Conservation (phyloP, 1,140 invertebrate species). For the Lethocerus indicus region DNA sequence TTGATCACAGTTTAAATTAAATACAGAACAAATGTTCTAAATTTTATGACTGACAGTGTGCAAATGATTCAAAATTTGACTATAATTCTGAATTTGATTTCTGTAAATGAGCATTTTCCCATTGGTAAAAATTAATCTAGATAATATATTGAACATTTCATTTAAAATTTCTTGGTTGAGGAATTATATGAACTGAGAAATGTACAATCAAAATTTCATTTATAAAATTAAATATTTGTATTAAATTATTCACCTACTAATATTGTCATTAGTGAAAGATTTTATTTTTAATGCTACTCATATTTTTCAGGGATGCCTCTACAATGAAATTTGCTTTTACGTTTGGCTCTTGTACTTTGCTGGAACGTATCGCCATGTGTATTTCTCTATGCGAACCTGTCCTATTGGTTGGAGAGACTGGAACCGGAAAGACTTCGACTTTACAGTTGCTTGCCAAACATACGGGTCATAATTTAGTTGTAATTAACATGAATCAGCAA, state of each 20-base stretch:
- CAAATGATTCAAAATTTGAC: too few species aligned
- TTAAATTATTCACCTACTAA: not conserved
- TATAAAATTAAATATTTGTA: not conserved
- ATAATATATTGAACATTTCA: too few species aligned
- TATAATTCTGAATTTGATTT: too few species aligned
- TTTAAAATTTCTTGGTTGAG: not conserved
- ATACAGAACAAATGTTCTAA: too few species aligned
- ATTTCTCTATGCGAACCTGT: conserved; percentile 76
- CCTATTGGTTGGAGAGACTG: conserved; percentile 92
- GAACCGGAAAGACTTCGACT: conserved; percentile 94
- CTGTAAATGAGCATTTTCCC: too few species aligned
- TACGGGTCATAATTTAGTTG: conserved; percentile 66
- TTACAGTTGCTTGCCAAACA: conserved; percentile 82
- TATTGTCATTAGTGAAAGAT: not conserved
- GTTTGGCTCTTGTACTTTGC: conserved; percentile 51
- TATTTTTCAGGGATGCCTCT: conserved; percentile 13
- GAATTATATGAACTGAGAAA: too few species aligned
- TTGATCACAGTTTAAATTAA: too few species aligned
- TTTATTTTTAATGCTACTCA: not conserved
- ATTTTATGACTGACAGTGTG: too few species aligned
- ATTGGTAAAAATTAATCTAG: too few species aligned
- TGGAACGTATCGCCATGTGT: conserved; percentile 76
- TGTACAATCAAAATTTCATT: too few species aligned
- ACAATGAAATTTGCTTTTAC: conserved; percentile 61
- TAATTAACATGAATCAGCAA: conserved; percentile 99